Percentiles rank a stretch among this genome's conserved stretches.
phyloP scores from a whole-genome alignment of 2,888 invertebrate genomes.

The Idaea straminata region DNA sequence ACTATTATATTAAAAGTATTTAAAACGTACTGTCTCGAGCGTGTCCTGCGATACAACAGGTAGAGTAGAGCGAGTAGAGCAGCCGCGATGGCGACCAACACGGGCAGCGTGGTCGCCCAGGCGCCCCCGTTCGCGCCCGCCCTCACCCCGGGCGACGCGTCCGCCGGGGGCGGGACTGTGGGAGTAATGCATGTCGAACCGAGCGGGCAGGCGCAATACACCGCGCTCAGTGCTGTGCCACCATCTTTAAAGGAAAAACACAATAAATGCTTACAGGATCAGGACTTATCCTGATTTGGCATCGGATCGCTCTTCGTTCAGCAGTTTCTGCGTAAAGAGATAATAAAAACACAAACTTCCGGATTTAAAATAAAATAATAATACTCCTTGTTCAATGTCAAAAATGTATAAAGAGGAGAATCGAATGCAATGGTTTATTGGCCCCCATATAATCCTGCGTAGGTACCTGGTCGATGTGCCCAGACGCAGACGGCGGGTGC shows the following conservation, averaged over 20 bases:
- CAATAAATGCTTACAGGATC: background rate
- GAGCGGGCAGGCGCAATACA: constrained; percentile 61
- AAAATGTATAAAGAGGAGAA: background rate
- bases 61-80: constrained; percentile 49
- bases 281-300: too few species aligned
- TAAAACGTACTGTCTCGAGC: constrained; percentile 59
- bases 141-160: constrained; percentile 39
- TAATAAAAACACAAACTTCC: too few species aligned
- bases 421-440: too few species aligned
- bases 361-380: too few species aligned
- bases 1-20: background rate
- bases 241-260: constrained; percentile 40
- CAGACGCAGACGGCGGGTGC: constrained; percentile 69
- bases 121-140: constrained; percentile 41
- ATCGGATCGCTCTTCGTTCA: too few species aligned
- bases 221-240: constrained; percentile 48
- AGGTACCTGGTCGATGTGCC: constrained; percentile 43
- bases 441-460: background rate
- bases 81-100: constrained; percentile 47
- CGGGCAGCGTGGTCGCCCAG: constrained; percentile 47
- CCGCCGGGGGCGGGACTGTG: constrained; percentile 17
- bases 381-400: too few species aligned
- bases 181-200: constrained; percentile 49
- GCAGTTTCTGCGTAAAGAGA: too few species aligned
- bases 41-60: constrained; percentile 43